A percentile compares a stretch with the other conserved stretches of the same genome.
phyloP scores from a whole-genome alignment of 2,888 invertebrate genomes.

The Caenorhabditis macrosperma region DNA sequence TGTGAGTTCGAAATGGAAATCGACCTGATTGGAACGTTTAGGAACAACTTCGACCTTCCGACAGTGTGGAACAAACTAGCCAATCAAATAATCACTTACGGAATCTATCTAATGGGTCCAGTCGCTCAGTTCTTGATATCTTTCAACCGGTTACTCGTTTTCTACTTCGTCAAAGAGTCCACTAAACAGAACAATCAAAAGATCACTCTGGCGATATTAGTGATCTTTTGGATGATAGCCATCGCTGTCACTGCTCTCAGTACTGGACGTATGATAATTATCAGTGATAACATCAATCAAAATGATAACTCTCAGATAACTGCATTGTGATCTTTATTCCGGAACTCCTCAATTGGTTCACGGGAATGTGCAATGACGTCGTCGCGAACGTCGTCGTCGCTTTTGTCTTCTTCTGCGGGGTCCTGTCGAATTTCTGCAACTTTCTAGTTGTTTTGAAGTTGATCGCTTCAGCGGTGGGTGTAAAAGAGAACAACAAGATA shows the following conservation, averaged over 20 bases:
- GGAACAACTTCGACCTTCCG: constrained; percentile 26
- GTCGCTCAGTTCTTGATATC: constrained; percentile 36
- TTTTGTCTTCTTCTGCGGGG: constrained; percentile 21
- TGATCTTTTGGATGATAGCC: constrained; percentile 19
- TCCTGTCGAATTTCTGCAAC: constrained; percentile 34
- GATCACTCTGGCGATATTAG: constrained; percentile 1
- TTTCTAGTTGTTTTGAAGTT: constrained; percentile 26
- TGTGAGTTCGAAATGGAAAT: constrained; percentile 10
- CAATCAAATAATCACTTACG: constrained; percentile 47
- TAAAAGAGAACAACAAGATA: too few relatives aligned
- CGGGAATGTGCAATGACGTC: constrained; percentile 27
- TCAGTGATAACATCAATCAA: too few relatives aligned
- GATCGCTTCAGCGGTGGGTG: constrained; percentile 9
- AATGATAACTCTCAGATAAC: too few relatives aligned
- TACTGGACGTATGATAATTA: too few relatives aligned
- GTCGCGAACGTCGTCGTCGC: constrained; percentile 17
- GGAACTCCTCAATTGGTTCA: constrained; percentile 40
- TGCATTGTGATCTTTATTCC: constrained; percentile 29
- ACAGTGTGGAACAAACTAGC: constrained; percentile 30
- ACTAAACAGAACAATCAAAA: constrained; percentile 16
- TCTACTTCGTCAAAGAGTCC: constrained; percentile 19
- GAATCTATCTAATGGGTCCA: constrained; percentile 37
- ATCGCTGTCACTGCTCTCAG: constrained; percentile 6
- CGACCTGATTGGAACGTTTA: neutral
- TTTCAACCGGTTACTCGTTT: constrained; percentile 32